Evolutionary conservation across 2,113 vertebrate species (phyloP), one percentile per base, ranked within the genome.

Genomic region (Grus americana): DNA sequence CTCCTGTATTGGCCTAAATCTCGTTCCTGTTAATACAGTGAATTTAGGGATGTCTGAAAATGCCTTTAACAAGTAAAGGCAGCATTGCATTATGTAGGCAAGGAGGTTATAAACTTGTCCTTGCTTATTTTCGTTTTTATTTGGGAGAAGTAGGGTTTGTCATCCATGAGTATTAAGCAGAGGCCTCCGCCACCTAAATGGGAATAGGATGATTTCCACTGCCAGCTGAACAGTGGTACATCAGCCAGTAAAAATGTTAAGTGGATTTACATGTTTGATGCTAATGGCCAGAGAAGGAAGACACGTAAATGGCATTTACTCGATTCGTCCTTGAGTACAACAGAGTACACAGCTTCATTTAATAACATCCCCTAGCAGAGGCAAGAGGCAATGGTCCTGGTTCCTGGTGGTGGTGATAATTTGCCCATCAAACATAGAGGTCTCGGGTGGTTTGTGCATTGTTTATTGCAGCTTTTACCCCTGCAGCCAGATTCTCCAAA

Each of bases 361-460:
- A 59, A 15, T 29, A 86, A 86, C 26, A 16, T 7, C 32, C 29
- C 8, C 13, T 21, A 63, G 68, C 32, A 78, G 29, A 78, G 29
- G 52, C 16, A 50, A 55, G 66, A 82, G 62, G 50, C 13, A 2
- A 36, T 32, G 23, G 42, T 62, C 38, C 52, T 73, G 24, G 15
- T 54, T 85, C 22, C 47, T 27, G 8, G 26, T 20, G 34, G 23
- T 57, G 54, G 55, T 62, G 59, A 36, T 62, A 68, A 86, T 66
- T 67, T 84, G 52, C 26, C 76, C 46, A 6, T 27, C 38, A 91
- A 95, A 71, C 14, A 27, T 2, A 59, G n/a, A 68, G 15, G 21
- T 59, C 36, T 79, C 0, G 0, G 32, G 14, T n/a, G 18, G 27
- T 59, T 80, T 66, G 38, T n/a, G 12, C 26, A 18, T 32, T 70